Base-by-base conservation (phyloP, 2,113 vertebrate species). In the Smithornis capensis region DNA sequence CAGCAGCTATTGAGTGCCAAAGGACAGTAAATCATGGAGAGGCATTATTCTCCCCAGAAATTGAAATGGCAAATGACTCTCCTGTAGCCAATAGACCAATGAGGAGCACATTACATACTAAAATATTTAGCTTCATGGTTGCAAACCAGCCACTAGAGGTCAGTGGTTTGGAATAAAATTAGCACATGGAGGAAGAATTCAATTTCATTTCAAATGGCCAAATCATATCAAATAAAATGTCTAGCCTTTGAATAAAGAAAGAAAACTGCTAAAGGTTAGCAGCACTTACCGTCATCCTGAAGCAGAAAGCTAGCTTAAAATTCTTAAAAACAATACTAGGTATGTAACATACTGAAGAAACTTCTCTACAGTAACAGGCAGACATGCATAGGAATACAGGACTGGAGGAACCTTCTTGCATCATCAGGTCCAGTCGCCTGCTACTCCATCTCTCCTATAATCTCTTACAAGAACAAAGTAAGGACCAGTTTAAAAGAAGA, bases 131-230 rank as follows among this genome's bases (percentile, higher is more conserved):
- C 45, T 87, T 85, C 47, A 8, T 27, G 56, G 60, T 31, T 79
- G 69, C 92, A 84, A 79, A 65, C 3, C 13, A 87, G 68, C 92
- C 92, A 95, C 95, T 64, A 95, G 95, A 94, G 69, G 95, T 94
- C 94, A 97, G 76, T 55, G 37, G 33, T 89, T 83, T 62, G 50
- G 73, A 91, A 89, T 38, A 65, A 70, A 92, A 91, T 63, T 31
- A 85, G 47, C 31, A 62, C 38, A 47, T 2, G 10, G 25, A 71
- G 44, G 14, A 77, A 78, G 14, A 92, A 80, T 29, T 42, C 10
- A 1, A 40, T 33, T 89, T 83, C 2, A 68, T 85, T 94, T 87
- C 74, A 89, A 42, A 35, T 42, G 14, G 56, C 28, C 4, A 57
- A 55, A 56, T 27, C 17, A 5, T 52, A 67, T 25, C 16, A 91